Evolutionary conservation across 2,888 invertebrate species (phyloP), one percentile per base, ranked within the genome.

Genomic region (Yponomeuta evonymella): DNA sequence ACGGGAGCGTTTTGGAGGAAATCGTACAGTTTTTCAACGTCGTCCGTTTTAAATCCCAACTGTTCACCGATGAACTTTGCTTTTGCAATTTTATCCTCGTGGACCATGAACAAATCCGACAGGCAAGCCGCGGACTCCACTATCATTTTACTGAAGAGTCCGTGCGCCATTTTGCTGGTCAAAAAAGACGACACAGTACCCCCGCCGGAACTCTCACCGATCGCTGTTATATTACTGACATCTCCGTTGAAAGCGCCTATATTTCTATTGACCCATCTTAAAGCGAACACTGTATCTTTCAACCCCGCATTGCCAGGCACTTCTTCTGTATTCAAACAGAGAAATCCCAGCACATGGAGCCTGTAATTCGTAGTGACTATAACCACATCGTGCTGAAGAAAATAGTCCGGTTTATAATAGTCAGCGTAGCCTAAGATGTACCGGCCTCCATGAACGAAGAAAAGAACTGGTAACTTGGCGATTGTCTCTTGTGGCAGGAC

Each of bases 361-460:
- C 91, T 84, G 69, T 88, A 91, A 73, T 90, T 91, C 0, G 88
- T 72, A 9, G 90, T 90, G 0, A 92, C 89, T 48, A 92, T 63
- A 51, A 92, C 80, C 9, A 89, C 84, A 71, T 89, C 82, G 10
- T 89, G 77, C 72, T 81, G 78, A 10, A 92, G 74, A 9, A 84
- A 81, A 73, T 86, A 89, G 72, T 92, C 90, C 0, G 91, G 91
- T 33, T 77, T 78, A 63, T 90, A 90, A 71, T 90, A 91, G 73
- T 93, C 88, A 0, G 93, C 93, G 11, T 91, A 90, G 0, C 94
- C 94, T 5, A 93, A 84, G 1, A 93, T 77, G 74, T 93, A 87
- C 70, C 93, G 89, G 0, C 94, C 94, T 1, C 94, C 94, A 62
- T 94, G 94, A 11, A 94, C 84, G 81, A 93, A 94, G 72, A 94